Conservation (phyloP, 2,888 invertebrate species). For the Keiferia lycopersicella region DNA sequence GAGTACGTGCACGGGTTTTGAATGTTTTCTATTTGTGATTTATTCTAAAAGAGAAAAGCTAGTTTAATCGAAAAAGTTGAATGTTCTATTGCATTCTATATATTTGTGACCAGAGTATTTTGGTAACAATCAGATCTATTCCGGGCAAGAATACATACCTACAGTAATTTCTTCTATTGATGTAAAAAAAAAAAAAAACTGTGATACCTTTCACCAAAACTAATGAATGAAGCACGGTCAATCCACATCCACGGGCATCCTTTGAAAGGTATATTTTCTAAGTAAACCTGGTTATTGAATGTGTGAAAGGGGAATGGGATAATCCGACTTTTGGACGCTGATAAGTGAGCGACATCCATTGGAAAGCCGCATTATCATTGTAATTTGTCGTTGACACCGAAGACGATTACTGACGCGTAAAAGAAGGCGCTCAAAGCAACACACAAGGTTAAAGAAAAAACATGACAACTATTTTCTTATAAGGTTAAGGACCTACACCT, state of each 20-base stretch:
- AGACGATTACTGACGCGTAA: not conserved
- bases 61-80: no score
- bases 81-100: not conserved
- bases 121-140: not conserved
- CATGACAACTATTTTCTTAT: not conserved
- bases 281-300: not conserved
- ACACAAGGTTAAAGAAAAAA: not conserved
- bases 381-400: not conserved
- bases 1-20: no score
- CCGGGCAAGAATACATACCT: not conserved
- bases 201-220: not conserved
- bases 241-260: not conserved
- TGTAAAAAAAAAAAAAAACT: not conserved
- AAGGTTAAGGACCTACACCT: no score
- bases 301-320: slow-evolving; percentile 13
- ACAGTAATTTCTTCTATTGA: not conserved
- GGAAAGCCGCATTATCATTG: slow-evolving; percentile 4
- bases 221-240: not conserved
- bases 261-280: slow-evolving; percentile 1
- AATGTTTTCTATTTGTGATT: no score
- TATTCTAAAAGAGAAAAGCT: no score
- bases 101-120: not conserved
- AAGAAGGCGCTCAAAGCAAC: not conserved
- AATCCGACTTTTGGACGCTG: slow-evolving; percentile 20
- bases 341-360: slow-evolving; percentile 16